These are phyloP conservation scores for Drosophila eugracilis DNA, from an alignment of 1,140 invertebrate species.

Conservation along the genomic window DNA sequence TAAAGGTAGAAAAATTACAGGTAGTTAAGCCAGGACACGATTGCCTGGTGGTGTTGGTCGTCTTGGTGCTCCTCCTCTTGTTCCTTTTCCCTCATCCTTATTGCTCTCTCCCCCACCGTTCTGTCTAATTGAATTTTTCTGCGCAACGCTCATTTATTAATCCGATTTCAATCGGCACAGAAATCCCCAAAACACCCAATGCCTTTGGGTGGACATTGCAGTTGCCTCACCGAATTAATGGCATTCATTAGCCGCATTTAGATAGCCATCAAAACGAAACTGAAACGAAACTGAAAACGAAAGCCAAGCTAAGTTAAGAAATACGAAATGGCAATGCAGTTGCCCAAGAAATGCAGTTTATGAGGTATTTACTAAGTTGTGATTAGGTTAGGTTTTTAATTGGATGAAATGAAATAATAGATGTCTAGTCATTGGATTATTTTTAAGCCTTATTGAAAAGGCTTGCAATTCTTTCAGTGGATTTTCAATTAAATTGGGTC, in stretches of 20 bases:
- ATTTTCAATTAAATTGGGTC: conserved; percentile 69
- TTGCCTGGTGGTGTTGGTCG: conserved; percentile 8
- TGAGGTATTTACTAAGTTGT: background rate
- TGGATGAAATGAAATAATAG: no score
- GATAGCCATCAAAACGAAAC: conserved; percentile 59
- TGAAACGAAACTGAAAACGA: conserved; percentile 35
- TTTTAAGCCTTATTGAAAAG: background rate
- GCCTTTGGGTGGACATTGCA: conserved; percentile 20
- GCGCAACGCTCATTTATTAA: conserved; percentile 77
- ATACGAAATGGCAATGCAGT: conserved; percentile 11
- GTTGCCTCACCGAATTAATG: conserved; percentile 60
- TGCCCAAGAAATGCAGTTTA: conserved; percentile 4
- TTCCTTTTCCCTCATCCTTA: conserved; percentile 1
- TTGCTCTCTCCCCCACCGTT: no score
- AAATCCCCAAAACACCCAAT: conserved; percentile 46
- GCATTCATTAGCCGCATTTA: conserved; percentile 77
- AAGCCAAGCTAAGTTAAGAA: conserved; percentile 37
- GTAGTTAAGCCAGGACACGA: conserved; percentile 54
- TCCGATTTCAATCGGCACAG: conserved; percentile 74
- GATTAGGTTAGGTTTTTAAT: background rate
- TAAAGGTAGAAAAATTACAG: conserved; percentile 72
- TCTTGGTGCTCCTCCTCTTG: background rate
- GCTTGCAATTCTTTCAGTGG: conserved; percentile 23
- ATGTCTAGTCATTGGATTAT: no score
- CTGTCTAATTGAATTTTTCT: conserved; percentile 74